These are phyloP conservation scores for Calliopsis andreniformis DNA, from an alignment of 1,140 invertebrate species.

Conservation along the genomic window DNA sequence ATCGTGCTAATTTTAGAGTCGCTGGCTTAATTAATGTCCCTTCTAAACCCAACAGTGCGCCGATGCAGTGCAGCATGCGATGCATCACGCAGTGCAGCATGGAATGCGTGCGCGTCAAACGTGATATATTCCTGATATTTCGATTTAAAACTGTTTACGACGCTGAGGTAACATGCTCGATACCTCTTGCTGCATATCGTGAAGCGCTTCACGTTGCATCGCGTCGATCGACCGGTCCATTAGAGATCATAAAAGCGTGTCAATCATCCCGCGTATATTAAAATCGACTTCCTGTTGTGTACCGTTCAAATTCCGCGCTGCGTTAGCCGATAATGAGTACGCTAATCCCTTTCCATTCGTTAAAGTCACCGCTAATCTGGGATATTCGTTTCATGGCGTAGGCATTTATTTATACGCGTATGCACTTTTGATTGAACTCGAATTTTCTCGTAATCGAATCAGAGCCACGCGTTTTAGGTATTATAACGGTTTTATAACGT, in stretches of 20 bases:
- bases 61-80: slow-evolving; percentile 54
- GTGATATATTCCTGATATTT: slow-evolving; percentile 68
- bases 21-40: slow-evolving; percentile 46
- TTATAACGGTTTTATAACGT: no score
- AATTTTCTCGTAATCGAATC: no score
- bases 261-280: slow-evolving; percentile 36
- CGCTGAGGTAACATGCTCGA: slow-evolving; percentile 19
- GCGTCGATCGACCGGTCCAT: slow-evolving; percentile 20
- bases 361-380: background rate
- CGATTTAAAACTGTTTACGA: slow-evolving; percentile 65
- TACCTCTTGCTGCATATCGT: slow-evolving; percentile 28
- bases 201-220: slow-evolving; percentile 31
- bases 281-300: slow-evolving; percentile 28
- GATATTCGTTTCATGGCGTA: background rate
- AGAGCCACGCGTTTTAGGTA: no score
- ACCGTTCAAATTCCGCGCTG: background rate
- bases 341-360: slow-evolving; percentile 8
- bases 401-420: no score
- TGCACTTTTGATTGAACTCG: no score
- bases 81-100: slow-evolving; percentile 62
- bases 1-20: slow-evolving; percentile 13
- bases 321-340: slow-evolving; percentile 2
- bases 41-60: background rate
- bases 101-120: slow-evolving; percentile 65
- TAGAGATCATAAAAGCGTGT: slow-evolving; percentile 51